Conservation (phyloP, 2,888 invertebrate genomes). For the Lagria hirta region DNA sequence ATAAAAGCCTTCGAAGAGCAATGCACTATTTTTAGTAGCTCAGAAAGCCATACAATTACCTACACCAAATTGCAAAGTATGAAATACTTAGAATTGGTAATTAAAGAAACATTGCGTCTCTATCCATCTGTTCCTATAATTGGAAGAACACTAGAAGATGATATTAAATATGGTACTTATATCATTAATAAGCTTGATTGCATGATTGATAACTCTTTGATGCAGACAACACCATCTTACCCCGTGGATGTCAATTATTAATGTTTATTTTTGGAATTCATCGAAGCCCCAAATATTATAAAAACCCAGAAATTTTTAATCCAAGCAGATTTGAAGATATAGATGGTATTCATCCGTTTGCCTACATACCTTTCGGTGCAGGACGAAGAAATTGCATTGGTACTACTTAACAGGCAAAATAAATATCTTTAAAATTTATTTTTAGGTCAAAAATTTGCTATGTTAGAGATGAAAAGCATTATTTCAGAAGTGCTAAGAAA, state of each 20-base stretch:
- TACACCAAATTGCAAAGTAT: conserved; percentile 55
- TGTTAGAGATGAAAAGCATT: conserved; percentile 58
- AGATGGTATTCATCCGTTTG: conserved; percentile 53
- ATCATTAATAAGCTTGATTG: neutral
- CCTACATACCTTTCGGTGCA: conserved; percentile 63
- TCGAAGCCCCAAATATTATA: conserved; percentile 55
- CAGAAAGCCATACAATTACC: conserved; percentile 32
- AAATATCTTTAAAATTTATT: no score
- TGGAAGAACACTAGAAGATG: conserved; percentile 51
- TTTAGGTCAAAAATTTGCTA: conserved; percentile 54
- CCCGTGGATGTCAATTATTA: conserved; percentile 51
- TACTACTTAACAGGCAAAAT: no score
- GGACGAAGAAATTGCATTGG: conserved; percentile 65
- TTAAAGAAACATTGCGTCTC: conserved; percentile 59
- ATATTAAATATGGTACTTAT: conserved; percentile 42
- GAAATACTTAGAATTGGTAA: conserved; percentile 59
- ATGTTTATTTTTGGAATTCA: conserved; percentile 56
- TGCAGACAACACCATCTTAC: conserved; percentile 34
- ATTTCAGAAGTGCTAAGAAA: conserved; percentile 56
- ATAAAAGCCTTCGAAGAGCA: conserved; percentile 51
- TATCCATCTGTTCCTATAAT: conserved; percentile 59
- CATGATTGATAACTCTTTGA: no score
- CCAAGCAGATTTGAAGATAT: conserved; percentile 58
- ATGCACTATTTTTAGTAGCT: conserved; percentile 43
- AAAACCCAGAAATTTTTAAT: conserved; percentile 56